These are phyloP conservation scores for Proteles cristata DNA, from an alignment of 2,113 vertebrate genomes.

Conservation along the genomic window DNA sequence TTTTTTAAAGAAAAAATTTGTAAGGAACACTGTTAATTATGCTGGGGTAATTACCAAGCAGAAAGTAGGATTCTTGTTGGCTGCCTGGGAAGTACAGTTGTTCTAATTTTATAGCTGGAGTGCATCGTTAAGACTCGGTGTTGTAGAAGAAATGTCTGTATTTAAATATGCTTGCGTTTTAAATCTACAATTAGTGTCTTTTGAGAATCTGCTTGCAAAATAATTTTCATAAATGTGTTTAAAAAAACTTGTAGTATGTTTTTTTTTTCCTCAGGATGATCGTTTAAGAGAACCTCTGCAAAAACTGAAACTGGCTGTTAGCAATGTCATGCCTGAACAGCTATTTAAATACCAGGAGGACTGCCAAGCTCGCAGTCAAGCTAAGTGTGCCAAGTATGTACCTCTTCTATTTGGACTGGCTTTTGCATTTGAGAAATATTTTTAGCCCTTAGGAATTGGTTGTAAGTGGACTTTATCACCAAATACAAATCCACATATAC, in stretches of 20 bases:
- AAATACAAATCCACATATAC: not conserved
- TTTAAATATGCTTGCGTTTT: slow-evolving; percentile 9
- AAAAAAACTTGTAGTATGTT: not conserved
- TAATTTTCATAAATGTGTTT: slow-evolving; percentile 42
- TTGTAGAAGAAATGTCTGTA: not conserved
- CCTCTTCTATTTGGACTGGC: slow-evolving; percentile 20
- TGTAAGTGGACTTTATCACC: not conserved
- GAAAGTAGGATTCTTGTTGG: not conserved
- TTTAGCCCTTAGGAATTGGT: not conserved
- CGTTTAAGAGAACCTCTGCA: slow-evolving; percentile 94
- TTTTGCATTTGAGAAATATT: not conserved
- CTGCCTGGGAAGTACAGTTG: not conserved
- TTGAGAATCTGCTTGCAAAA: not conserved
- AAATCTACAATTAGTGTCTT: not conserved
- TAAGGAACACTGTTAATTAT: not conserved
- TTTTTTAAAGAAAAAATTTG: not conserved
- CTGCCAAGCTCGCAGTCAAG: slow-evolving; percentile 93
- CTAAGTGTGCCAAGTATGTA: slow-evolving; percentile 95
- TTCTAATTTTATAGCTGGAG: not conserved
- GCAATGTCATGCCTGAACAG: slow-evolving; percentile 97
- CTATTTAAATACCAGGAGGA: slow-evolving; percentile 97
- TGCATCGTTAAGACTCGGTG: not conserved
- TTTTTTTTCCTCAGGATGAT: slow-evolving; percentile 89
- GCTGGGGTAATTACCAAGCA: not conserved
- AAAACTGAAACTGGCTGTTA: slow-evolving; percentile 97